Evolutionary conservation across 1,140 invertebrate species (phyloP).

Genomic region (Papilio aristodemus): DNA sequence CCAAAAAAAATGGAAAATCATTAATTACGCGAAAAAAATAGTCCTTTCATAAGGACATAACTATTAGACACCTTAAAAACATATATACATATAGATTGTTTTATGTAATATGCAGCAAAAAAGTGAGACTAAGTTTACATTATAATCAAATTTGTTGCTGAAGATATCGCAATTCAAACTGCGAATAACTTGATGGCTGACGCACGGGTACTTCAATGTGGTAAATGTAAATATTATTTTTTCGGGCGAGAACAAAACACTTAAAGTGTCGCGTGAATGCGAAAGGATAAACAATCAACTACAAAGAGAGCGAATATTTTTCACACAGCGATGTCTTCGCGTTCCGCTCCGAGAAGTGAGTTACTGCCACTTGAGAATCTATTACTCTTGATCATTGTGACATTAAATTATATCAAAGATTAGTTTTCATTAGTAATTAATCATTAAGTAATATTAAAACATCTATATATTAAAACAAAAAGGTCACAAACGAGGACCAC

Average conservation of each 20-base stretch:
- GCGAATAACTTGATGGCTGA: too few relatives aligned
- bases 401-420: too few relatives aligned
- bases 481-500: too few relatives aligned
- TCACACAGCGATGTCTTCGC: slow-evolving; percentile 25
- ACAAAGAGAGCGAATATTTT: slow-evolving; percentile 31
- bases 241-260: slow-evolving; percentile 39
- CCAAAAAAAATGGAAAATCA: too few relatives aligned
- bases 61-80: too few relatives aligned
- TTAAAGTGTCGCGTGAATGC: slow-evolving; percentile 37
- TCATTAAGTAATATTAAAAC: too few relatives aligned
- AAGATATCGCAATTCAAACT: too few relatives aligned
- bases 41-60: too few relatives aligned
- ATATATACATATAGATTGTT: neutral
- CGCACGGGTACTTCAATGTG: slow-evolving; percentile 33
- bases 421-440: too few relatives aligned
- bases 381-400: too few relatives aligned
- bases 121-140: neutral
- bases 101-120: neutral
- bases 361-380: neutral
- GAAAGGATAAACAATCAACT: slow-evolving; percentile 40
- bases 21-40: too few relatives aligned
- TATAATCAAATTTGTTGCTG: neutral
- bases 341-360: neutral
- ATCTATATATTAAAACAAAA: too few relatives aligned
- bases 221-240: slow-evolving; percentile 40